Base-by-base conservation (phyloP, 2,113 vertebrate genomes). In the Empidonax traillii region DNA sequence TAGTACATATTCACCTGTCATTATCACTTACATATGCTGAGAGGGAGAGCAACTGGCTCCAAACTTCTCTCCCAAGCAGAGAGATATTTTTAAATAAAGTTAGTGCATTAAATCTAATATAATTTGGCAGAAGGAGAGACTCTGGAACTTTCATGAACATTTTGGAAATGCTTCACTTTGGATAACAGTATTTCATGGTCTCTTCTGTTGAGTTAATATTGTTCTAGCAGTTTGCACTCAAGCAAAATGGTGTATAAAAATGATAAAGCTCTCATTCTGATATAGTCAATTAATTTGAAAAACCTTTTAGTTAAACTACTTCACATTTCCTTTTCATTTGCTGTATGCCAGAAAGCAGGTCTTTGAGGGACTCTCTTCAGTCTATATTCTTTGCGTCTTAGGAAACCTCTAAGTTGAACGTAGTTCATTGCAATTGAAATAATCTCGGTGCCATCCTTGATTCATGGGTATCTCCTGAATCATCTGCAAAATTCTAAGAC, bases 21-120 rank as follows among this genome's bases (percentile, higher is more conserved):
- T 93, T 84, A 92, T 94, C 91, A 89, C 56, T 96, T 96, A 96
- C 68, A 92, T 80, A 47, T 6, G 31, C 77, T 72, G 79, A 82
- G 91, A 90, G 22, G 59, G 59, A 72, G 80, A 43, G 89, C 79
- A 91, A 49, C 85, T 96, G 92, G 41, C 58, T 92, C 68, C 51
- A 53, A 46, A 41, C 51, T 87, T 73, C 61, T 76, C 52, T 68
- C 82, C 8, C 43, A 55, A 31, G 69, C 2, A 2, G 63, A 53
- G 55, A 52, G 52, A 74, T 87, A 85, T 55, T 95, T 96, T 93
- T 72, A 92, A 84, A 49, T 71, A 33, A 86, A 84, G 51, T 53
- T 71, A 84, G 41, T 81, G 30, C 33, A 63, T 72, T 87, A 66
- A 46, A 79, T 90, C 77, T 66, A 58, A 76, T 88, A 91, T 49